Evolutionary conservation across 2,113 vertebrate species (phyloP), one percentile per base, ranked within the genome.

Genomic region (Sigmodon hispidus): DNA sequence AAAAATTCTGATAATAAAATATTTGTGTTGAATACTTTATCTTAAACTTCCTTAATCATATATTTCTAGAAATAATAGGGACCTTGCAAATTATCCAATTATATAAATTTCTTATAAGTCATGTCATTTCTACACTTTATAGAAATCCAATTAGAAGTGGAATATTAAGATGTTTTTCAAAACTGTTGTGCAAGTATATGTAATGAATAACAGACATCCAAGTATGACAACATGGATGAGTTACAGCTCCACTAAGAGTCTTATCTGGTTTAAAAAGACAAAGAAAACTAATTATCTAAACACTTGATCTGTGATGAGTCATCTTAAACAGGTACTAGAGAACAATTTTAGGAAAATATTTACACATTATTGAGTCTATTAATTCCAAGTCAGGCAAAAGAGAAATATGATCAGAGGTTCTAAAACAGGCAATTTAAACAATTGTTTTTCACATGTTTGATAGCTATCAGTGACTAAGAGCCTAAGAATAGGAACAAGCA

Each of bases 1-100:
- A 95, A 96, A 91, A 65, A 63, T 73, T 93, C 45, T 31, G 91
- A 92, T 86, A 94, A 70, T 77, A 73, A 95, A 91, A 91, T 69
- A 87, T n/a, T 76, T 50, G 83, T 36, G 40, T 69, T 63, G 50
- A 80, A 84, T 77, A 73, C 29, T 50, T 79, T 11, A 87, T 76
- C 76, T 85, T 55, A 81, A 79, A 93, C 50, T 77, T 80, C n/a
- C 11, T 17, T 73, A 67, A 80, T 84, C 36, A 70, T 36, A 45
- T 31, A 81, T 61, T 75, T 95, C 21, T 89, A 77, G 50, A 21
- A 19, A 12, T 86, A 90, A 73, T 1, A 70, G 69, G 85, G 10
- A 1, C 26, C 76, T 89, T 93, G n/a, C 11, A 94, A 91, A 36
- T 6, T 29, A 45, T 45, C 24, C 19, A 57, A 40, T 94, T 91